These are phyloP conservation scores for Sisyra nigra DNA, from an alignment of 2,888 invertebrate genomes.

Conservation along the genomic window DNA sequence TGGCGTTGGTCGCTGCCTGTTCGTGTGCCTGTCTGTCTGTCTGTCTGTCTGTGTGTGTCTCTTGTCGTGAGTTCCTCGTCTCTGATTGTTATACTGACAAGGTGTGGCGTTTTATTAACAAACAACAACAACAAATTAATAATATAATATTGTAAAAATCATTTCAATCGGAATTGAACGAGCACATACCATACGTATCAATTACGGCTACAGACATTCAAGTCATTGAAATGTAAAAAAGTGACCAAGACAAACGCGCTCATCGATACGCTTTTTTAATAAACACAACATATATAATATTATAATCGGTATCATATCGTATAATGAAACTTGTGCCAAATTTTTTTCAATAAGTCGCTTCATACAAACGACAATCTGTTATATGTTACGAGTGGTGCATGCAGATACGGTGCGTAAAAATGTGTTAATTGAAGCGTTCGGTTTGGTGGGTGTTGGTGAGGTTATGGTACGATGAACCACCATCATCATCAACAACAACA, in stretches of 20 bases:
- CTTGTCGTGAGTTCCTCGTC: conserved; percentile 25
- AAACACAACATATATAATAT: too few species aligned
- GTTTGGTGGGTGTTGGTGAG: conserved; percentile 16
- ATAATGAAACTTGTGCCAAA: conserved; percentile 5
- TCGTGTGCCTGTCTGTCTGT: too few species aligned
- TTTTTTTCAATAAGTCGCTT: not conserved
- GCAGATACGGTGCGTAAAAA: not conserved
- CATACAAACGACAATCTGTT: conserved; percentile 1
- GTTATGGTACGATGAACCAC: conserved; percentile 22
- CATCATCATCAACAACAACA: not conserved
- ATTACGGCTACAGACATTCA: too few species aligned
- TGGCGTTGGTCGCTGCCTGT: too few species aligned
- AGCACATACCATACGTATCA: too few species aligned
- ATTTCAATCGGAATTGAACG: too few species aligned
- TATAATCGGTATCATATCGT: not conserved
- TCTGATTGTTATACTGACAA: conserved; percentile 20
- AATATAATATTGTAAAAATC: too few species aligned
- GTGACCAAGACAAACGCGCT: too few species aligned
- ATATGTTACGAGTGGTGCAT: not conserved
- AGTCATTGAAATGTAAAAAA: too few species aligned
- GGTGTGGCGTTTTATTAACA: conserved; percentile 4
- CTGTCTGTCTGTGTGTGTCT: too few species aligned
- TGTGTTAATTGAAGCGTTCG: not conserved
- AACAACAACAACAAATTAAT: not conserved
- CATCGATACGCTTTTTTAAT: too few species aligned